phyloP scores from a whole-genome alignment of 2,888 invertebrate species.

The Tipula lateralis region DNA sequence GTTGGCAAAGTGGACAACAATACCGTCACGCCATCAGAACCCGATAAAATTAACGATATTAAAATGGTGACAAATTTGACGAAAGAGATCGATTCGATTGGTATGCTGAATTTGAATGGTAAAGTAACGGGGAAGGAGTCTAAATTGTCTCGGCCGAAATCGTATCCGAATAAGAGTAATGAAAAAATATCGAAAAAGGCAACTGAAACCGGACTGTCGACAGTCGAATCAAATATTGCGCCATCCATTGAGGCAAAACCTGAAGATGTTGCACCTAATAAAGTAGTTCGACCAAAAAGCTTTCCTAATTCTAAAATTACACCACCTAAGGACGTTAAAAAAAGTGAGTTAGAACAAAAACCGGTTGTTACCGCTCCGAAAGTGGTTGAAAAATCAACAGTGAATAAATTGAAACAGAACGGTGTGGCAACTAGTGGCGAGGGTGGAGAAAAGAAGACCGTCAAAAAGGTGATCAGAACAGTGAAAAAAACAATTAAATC shows the following conservation, averaged over 20 bases:
- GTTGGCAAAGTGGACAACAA: conserved; percentile 31
- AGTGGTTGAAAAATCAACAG: not conserved
- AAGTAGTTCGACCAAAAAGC: conserved; percentile 55
- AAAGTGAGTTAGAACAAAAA: conserved; percentile 40
- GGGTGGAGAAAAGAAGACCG: conserved; percentile 36
- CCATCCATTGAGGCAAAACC: not conserved
- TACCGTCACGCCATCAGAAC: not conserved
- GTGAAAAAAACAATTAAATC: conserved; percentile 32
- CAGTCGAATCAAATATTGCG: conserved; percentile 38
- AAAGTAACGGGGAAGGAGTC: conserved; percentile 52
- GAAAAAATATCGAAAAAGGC: conserved; percentile 37
- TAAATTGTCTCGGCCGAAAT: conserved; percentile 54
- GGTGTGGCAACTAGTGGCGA: not conserved
- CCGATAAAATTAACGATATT: conserved; percentile 40
- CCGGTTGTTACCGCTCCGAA: not conserved
- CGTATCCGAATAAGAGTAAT: conserved; percentile 52
- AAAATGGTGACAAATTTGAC: conserved; percentile 41
- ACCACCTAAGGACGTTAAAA: conserved; percentile 45
- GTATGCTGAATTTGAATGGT: conserved; percentile 40
- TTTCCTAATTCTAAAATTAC: conserved; percentile 52
- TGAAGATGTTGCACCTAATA: conserved; percentile 34
- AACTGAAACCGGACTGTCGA: conserved; percentile 30
- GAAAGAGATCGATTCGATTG: conserved; percentile 42
- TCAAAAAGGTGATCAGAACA: conserved; percentile 36
- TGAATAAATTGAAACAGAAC: conserved; percentile 40